Conservation (phyloP, 2,888 invertebrate genomes). For the Alentia gelatinosa region DNA sequence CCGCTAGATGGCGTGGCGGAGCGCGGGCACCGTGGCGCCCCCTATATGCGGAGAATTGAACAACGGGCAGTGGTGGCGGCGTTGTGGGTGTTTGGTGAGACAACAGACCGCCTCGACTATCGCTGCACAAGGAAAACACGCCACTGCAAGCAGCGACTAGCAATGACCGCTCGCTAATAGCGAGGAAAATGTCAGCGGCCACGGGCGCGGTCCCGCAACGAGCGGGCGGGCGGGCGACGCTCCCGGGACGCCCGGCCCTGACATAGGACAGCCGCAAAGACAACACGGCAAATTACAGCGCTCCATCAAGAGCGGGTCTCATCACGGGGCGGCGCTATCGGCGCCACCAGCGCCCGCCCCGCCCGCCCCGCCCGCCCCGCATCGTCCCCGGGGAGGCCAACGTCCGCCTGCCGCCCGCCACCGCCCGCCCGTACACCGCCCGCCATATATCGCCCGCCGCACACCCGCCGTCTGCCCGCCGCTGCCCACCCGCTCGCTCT, state of each 20-base stretch:
- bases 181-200: constrained; percentile 38
- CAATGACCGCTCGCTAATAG: constrained; percentile 22
- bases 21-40: neutral
- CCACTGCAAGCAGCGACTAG: neutral
- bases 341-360: no score
- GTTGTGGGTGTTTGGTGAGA: neutral
- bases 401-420: no score
- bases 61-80: neutral
- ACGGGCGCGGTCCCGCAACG: neutral
- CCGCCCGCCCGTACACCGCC: no score
- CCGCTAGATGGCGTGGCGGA: neutral
- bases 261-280: constrained; percentile 41
- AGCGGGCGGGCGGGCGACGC: neutral
- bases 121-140: constrained; percentile 1
- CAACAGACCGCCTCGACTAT: constrained; percentile 3
- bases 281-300: constrained; percentile 30
- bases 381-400: no score
- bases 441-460: no score
- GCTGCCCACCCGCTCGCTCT: no score
- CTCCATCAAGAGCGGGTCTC: neutral
- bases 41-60: neutral
- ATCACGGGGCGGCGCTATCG: neutral
- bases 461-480: no score
- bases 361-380: neutral
- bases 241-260: neutral